Percentiles rank a stretch among this genome's conserved stretches.
Conservation (phyloP, 2,797 vertebrate species). For the Denticeps clupeoides region DNA sequence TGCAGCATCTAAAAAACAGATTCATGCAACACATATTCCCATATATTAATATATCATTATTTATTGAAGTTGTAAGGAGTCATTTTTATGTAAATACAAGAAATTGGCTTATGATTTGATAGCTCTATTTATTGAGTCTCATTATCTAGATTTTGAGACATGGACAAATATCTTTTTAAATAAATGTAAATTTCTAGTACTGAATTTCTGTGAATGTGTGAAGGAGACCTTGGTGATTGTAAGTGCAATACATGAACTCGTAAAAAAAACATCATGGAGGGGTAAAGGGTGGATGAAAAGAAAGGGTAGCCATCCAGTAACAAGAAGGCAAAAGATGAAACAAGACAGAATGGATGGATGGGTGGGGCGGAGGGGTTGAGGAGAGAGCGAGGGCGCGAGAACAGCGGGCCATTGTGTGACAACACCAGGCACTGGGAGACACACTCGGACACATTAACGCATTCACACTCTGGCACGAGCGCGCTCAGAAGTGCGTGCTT, state of each 20-base stretch:
- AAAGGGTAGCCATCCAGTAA: slow-evolving; percentile 41
- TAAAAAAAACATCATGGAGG: slow-evolving; percentile 28
- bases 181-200: too few relatives aligned
- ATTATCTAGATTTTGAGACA: too few relatives aligned
- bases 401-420: slow-evolving; percentile 64
- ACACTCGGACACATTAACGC: slow-evolving; percentile 61
- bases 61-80: too few relatives aligned
- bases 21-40: slow-evolving; percentile 1
- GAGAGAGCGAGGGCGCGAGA: slow-evolving; percentile 42
- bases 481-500: slow-evolving; percentile 54
- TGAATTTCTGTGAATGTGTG: not conserved
- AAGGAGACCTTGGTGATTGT: slow-evolving; percentile 9
- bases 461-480: slow-evolving; percentile 51
- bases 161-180: too few relatives aligned
- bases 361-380: slow-evolving; percentile 33
- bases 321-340: slow-evolving; percentile 44
- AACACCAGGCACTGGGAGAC: slow-evolving; percentile 73
- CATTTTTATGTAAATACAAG: too few relatives aligned
- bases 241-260: slow-evolving; percentile 33
- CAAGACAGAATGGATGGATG: slow-evolving; percentile 44
- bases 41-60: too few relatives aligned
- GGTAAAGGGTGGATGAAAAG: slow-evolving; percentile 33
- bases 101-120: too few relatives aligned
- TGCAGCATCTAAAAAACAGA: slow-evolving; percentile 64
- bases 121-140: too few relatives aligned